These are phyloP conservation scores for Poeciliopsis presidionis DNA, from an alignment of 2,797 vertebrate species.

Conservation along the genomic window DNA sequence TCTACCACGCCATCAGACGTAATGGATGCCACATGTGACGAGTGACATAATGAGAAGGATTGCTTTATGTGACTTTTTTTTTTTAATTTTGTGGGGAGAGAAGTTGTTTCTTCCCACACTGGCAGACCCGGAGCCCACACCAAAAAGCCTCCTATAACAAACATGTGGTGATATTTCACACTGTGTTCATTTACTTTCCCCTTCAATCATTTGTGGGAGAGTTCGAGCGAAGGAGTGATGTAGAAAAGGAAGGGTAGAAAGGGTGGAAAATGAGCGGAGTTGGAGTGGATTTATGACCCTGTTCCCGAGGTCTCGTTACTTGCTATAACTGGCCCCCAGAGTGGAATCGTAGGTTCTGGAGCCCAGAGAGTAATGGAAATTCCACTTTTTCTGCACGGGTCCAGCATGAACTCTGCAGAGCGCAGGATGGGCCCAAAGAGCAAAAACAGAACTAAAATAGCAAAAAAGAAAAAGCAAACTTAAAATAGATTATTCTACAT, in stretches of 20 bases:
- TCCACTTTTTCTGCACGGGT: conserved; percentile 70
- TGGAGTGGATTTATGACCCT: conserved; percentile 79
- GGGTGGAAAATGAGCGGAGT: conserved; percentile 60
- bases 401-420: conserved; percentile 56
- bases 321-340: conserved; percentile 81
- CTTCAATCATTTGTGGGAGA: conserved; percentile 49
- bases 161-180: conserved; percentile 51
- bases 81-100: conserved; percentile 60
- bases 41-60: conserved; percentile 54
- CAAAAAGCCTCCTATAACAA: conserved; percentile 37
- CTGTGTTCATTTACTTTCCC: conserved; percentile 43
- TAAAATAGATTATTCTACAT: conserved; percentile 32
- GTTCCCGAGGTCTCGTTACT: conserved; percentile 79
- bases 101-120: conserved; percentile 46
- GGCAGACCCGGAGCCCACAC: conserved; percentile 20
- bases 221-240: conserved; percentile 37
- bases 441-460: background rate
- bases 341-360: conserved; percentile 70
- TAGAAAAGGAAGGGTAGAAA: conserved; percentile 34
- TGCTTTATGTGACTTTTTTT: conserved; percentile 53
- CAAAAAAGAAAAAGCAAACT: background rate
- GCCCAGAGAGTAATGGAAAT: conserved; percentile 78
- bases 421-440: conserved; percentile 26
- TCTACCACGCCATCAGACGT: conserved; percentile 53
- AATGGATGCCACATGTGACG: conserved; percentile 69